Conservation (phyloP, 2,797 vertebrate species). For the Scleropages formosus region DNA sequence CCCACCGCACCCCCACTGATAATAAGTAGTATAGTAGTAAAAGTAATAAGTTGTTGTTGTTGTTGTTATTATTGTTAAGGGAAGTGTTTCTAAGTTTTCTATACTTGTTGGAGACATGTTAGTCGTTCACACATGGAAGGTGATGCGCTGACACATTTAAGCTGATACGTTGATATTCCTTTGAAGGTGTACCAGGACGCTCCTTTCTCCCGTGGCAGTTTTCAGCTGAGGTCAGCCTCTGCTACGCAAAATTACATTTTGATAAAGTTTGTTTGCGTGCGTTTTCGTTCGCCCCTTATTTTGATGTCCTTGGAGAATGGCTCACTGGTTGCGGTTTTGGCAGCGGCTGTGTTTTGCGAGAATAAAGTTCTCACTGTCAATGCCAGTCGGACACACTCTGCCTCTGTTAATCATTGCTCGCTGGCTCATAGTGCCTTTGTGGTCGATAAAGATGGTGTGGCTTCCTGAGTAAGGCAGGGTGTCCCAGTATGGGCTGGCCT, state of each 20-base stretch:
- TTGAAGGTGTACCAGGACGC: too few species aligned
- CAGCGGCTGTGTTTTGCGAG: background rate
- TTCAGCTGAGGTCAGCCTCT: background rate
- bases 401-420: background rate
- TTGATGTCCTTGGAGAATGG: background rate
- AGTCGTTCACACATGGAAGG: background rate
- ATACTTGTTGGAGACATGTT: background rate
- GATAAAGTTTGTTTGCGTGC: background rate
- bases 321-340: background rate
- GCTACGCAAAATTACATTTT: background rate
- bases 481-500: conserved; percentile 13
- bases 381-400: too few species aligned
- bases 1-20: too few species aligned
- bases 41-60: too few species aligned
- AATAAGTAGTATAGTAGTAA: too few species aligned
- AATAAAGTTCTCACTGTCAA: background rate
- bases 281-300: background rate
- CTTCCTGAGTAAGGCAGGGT: background rate
- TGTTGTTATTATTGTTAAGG: too few species aligned
- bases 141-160: too few species aligned
- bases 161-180: too few species aligned
- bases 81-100: background rate
- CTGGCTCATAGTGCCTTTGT: background rate
- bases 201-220: too few species aligned
- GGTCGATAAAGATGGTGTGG: background rate